A percentile compares a stretch with the other conserved stretches of the same genome.
Evolutionary conservation across 1,140 invertebrate species (phyloP).

Genomic region (Drosophila simulans): DNA sequence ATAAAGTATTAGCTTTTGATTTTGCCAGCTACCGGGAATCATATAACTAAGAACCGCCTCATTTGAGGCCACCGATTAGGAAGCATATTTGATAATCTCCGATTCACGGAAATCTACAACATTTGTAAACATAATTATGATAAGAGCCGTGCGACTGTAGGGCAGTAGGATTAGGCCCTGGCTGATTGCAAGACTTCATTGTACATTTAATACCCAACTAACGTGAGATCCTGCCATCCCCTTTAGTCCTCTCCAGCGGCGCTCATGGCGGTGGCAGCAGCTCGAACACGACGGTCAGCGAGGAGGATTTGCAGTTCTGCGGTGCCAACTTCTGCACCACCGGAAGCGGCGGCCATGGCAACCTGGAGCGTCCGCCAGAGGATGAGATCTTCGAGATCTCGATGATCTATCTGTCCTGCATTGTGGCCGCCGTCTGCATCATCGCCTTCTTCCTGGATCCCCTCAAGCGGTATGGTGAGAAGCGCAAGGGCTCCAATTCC

Average conservation of each 20-base stretch:
- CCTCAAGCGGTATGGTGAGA: conserved; percentile 94
- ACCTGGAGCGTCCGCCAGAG: conserved; percentile 91
- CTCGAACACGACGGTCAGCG: conserved; percentile 84
- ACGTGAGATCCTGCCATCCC: neutral
- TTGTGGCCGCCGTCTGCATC: conserved; percentile 93
- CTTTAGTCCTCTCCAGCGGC: conserved; percentile 89
- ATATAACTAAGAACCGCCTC: conserved; percentile 1
- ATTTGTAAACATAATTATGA: no score
- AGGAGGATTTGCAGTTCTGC: conserved; percentile 88
- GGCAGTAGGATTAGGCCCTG: neutral
- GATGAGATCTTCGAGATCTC: conserved; percentile 94
- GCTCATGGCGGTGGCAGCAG: conserved; percentile 87
- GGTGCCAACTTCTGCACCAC: conserved; percentile 93
- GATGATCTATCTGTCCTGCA: conserved; percentile 94
- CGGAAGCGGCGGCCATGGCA: conserved; percentile 88
- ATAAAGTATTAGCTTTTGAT: conserved; percentile 29
- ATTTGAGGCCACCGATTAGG: neutral
- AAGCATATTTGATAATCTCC: neutral
- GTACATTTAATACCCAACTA: neutral
- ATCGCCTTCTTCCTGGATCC: conserved; percentile 95
- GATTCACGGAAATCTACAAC: conserved; percentile 1
- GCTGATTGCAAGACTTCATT: neutral
- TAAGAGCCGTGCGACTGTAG: no score
- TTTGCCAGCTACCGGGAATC: conserved; percentile 15
- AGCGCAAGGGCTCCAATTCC: conserved; percentile 89